Base-by-base conservation (phyloP, 1,140 invertebrate species). In the Semibalanus balanoides region DNA sequence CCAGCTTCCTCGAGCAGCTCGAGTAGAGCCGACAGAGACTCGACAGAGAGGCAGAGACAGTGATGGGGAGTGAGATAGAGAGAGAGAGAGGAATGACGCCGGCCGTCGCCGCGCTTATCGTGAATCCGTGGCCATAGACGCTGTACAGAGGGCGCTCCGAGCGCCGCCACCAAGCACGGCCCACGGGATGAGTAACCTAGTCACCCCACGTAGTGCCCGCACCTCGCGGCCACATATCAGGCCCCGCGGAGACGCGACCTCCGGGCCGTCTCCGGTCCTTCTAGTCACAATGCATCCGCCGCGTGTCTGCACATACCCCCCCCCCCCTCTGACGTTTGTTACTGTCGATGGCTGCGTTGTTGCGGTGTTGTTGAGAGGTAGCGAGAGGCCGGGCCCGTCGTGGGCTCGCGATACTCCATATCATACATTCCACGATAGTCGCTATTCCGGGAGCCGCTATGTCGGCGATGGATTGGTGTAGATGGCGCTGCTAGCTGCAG, bases 1-100 rank as follows among this genome's bases (percentile, higher is more conserved):
- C 96, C 72, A 97, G 99, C 87, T 99, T 99, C 88, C 90, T 99
- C 84, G 96, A 99, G 85, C 95, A 98, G 86, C 89, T 99, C 79
- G 96, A 97, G 89, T 96, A 90, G 91, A 77, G n/a, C 35, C 5
- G 5, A 40, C 35, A 40, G 35, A 40, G 17, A 40, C 35, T 17
- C 35, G 17, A 17, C 35, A 17, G 35, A 40, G 5, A 17, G 17
- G 35, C 5, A 40, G 35, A 40, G 35, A 40, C 5, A 17, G 17
- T 7, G 17, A 40, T 17, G 17, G 35, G 17, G 35, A 5, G 35
- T 40, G 5, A 40, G 35, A 40, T 40, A 40, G 11, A 19, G 51
- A 25, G 35, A 5, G 35, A 5, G 35, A 7, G 35, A 5, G 35
- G 35, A 17, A 5, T 5, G 5, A 5, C 5, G 35, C 5, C 35